Evolutionary conservation across 1,140 invertebrate species (phyloP).

Genomic region (Eurytemora carolleeae): DNA sequence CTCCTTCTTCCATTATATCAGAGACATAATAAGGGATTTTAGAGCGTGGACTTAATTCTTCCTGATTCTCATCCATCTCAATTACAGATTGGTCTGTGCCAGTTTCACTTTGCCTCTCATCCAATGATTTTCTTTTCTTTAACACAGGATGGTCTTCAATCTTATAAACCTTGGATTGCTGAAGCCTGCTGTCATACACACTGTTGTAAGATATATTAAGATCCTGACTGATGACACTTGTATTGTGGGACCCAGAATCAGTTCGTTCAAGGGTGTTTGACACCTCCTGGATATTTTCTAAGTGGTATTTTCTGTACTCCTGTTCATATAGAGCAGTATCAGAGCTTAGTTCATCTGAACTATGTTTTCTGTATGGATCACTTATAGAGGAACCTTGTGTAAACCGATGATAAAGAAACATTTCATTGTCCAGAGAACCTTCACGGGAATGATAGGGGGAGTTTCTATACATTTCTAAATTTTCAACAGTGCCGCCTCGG

Average conservation of each 20-base stretch:
- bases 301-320: not conserved
- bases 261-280: not conserved
- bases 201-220: not conserved
- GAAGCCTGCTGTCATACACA: not conserved
- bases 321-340: not conserved
- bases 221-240: not conserved
- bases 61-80: not conserved
- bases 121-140: too few relatives aligned
- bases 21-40: conserved; percentile 9
- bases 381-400: not conserved
- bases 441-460: not conserved
- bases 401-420: not conserved
- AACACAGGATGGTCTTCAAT: too few relatives aligned
- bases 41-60: not conserved
- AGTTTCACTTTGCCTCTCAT: too few relatives aligned
- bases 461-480: not conserved
- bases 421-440: not conserved
- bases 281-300: not conserved
- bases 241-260: not conserved
- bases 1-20: not conserved
- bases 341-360: not conserved
- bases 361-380: not conserved
- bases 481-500: too few relatives aligned
- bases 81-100: not conserved
- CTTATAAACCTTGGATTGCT: not conserved